phyloP scores from a whole-genome alignment of 2,888 invertebrate species.

The Dolichopus griseipennis region DNA sequence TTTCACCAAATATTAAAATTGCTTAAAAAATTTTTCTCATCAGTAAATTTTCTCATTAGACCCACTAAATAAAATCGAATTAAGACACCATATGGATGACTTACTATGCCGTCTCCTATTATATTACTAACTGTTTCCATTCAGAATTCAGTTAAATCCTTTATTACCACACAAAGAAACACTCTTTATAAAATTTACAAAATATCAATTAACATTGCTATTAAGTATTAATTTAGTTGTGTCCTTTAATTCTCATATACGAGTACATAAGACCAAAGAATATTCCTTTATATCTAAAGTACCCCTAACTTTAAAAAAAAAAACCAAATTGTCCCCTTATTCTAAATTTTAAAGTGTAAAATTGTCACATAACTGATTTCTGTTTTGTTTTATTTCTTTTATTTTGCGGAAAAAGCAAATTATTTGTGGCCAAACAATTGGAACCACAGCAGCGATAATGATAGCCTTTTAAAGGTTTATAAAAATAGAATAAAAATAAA shows the following conservation, averaged over 20 bases:
- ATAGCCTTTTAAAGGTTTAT: neutral
- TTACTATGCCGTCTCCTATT: too few relatives aligned
- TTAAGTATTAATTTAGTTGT: neutral
- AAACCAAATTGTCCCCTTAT: neutral
- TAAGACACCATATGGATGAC: too few relatives aligned
- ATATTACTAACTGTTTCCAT: neutral
- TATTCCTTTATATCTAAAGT: neutral
- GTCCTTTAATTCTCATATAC: neutral
- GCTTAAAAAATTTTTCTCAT: too few relatives aligned
- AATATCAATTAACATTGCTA: neutral
- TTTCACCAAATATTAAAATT: too few relatives aligned
- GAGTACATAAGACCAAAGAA: neutral
- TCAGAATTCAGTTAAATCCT: neutral
- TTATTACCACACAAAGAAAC: neutral
- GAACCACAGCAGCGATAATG: slow-evolving; percentile 10
- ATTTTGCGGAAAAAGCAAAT: neutral
- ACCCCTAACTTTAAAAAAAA: neutral
- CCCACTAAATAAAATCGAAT: too few relatives aligned
- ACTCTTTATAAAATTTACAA: neutral
- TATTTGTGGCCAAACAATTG: slow-evolving; percentile 9
- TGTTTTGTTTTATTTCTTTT: too few relatives aligned
- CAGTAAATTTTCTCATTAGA: too few relatives aligned
- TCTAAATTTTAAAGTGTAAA: neutral
- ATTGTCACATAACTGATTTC: neutral
- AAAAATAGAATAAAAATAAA: neutral